Conservation (phyloP, 2,888 invertebrate species). For the Lasiommata megera region DNA sequence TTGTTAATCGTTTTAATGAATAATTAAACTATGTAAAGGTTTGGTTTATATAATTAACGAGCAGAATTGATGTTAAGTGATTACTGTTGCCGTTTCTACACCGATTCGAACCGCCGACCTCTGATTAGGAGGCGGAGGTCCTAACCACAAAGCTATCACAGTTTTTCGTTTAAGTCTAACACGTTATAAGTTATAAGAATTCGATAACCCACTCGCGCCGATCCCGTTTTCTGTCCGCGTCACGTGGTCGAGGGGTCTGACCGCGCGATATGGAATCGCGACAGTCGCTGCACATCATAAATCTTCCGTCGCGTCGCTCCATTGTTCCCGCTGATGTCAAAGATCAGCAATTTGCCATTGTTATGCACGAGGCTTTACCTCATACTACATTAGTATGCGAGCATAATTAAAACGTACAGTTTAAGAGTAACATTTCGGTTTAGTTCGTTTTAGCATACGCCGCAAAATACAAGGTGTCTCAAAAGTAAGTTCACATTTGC, state of each 20-base stretch:
- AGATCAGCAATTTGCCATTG: slow-evolving; percentile 79
- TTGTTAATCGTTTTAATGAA: too few relatives aligned
- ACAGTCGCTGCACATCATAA: slow-evolving; percentile 47
- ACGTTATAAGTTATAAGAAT: too few relatives aligned
- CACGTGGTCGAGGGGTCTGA: slow-evolving; percentile 20
- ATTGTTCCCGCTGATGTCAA: slow-evolving; percentile 75
- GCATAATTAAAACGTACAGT: slow-evolving; percentile 24
- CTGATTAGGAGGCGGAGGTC: too few relatives aligned
- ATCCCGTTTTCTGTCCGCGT: slow-evolving; percentile 22
- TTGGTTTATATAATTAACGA: too few relatives aligned
- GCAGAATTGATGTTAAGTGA: too few relatives aligned
- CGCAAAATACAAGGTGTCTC: too few relatives aligned
- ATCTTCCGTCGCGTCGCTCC: slow-evolving; percentile 55
- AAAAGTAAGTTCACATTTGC: too few relatives aligned
- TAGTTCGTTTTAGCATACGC: background rate
- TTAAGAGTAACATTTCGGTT: background rate
- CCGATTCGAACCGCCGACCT: too few relatives aligned
- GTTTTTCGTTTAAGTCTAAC: too few relatives aligned
- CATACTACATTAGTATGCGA: slow-evolving; percentile 36
- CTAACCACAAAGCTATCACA: too few relatives aligned
- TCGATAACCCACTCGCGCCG: slow-evolving; percentile 16
- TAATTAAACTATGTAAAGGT: too few relatives aligned
- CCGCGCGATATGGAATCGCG: slow-evolving; percentile 40
- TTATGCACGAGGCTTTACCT: slow-evolving; percentile 46
- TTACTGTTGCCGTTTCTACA: too few relatives aligned